Evolutionary conservation across 2,888 invertebrate genomes (phyloP), one percentile per base, ranked within the genome.

Genomic region (Pammene fasciana): DNA sequence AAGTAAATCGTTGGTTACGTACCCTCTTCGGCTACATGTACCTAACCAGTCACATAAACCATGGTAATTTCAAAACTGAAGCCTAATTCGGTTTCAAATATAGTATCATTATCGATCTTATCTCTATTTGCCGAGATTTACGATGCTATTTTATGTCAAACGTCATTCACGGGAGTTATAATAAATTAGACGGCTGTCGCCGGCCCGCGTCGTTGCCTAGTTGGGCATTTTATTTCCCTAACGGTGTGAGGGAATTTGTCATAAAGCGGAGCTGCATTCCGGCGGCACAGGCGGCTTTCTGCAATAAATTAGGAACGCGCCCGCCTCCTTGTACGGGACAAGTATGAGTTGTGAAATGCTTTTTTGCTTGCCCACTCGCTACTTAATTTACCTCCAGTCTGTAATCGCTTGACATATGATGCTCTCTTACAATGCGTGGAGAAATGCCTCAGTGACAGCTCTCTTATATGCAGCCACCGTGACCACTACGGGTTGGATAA

Each of bases 201-300:
- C 48, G 54, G 68, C 65, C 65, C 66, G 67, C 48, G 16, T 18
- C 68, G 74, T 78, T 78, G 71, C 83, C 82, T 78, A 81, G 76
- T 74, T 75, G 62, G 78, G 78, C 62, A 71, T 61, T 71, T 73
- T 76, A 76, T 80, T 75, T 77, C 80, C 80, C 75, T 77, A 79
- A 77, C 81, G 74, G 74, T 79, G 75, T 74, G 64, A 74, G 75
- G 71, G 79, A 79, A 82, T 83, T 81, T 80, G 79, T 82, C 77
- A 76, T 79, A 81, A 79, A 80, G 77, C 71, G 72, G 61, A 68
- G 59, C 71, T 54, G 72, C 76, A 78, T 79, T 75, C 75, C 71
- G 54, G 55, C 57, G 41, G 68, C 70, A 68, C 75, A 73, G 68
- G 73, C 62, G 55, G 67, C 67, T 43, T 54, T 66, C 52, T 65